Percentiles rank a stretch among this genome's conserved stretches.
Evolutionary conservation across 2,888 invertebrate species (phyloP).

Genomic region (Diplazon laetatorius): DNA sequence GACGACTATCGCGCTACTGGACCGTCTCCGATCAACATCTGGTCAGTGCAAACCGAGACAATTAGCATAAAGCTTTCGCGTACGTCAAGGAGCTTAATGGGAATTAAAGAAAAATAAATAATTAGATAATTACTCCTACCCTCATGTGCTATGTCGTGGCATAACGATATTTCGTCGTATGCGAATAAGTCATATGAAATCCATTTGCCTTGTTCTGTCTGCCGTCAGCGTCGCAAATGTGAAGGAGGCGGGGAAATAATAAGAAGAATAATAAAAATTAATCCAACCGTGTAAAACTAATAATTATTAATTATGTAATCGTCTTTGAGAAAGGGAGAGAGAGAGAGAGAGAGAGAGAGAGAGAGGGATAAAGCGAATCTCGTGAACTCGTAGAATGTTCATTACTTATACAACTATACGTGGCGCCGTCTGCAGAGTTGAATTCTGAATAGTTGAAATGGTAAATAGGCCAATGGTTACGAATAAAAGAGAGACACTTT

Average conservation of each 20-base stretch:
- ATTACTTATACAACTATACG: neutral
- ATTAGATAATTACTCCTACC: no score
- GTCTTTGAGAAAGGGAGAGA: no score
- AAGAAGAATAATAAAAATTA: no score
- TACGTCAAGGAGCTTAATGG: constrained; percentile 56
- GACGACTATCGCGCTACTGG: constrained; percentile 48
- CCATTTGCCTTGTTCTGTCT: neutral
- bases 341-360: no score
- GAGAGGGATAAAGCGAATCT: constrained; percentile 26
- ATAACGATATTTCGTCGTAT: constrained; percentile 4
- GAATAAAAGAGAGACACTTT: neutral
- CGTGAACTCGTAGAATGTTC: constrained; percentile 7
- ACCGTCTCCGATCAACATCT: constrained; percentile 42
- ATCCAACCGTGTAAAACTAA: neutral
- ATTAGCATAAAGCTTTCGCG: constrained; percentile 57
- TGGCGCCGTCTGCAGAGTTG: neutral
- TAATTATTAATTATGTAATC: constrained; percentile 21
- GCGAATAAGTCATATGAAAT: no score
- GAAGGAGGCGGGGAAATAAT: constrained; percentile 4
- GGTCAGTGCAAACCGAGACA: constrained; percentile 44
- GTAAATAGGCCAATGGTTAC: constrained; percentile 1
- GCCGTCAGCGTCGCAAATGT: neutral
- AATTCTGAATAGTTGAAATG: neutral
- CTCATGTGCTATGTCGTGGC: constrained; percentile 18
- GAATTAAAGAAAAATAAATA: constrained; percentile 53